Evolutionary conservation across 2,797 vertebrate genomes (phyloP), one percentile per base, ranked within the genome.

Genomic region (Eulemur coronatus): DNA sequence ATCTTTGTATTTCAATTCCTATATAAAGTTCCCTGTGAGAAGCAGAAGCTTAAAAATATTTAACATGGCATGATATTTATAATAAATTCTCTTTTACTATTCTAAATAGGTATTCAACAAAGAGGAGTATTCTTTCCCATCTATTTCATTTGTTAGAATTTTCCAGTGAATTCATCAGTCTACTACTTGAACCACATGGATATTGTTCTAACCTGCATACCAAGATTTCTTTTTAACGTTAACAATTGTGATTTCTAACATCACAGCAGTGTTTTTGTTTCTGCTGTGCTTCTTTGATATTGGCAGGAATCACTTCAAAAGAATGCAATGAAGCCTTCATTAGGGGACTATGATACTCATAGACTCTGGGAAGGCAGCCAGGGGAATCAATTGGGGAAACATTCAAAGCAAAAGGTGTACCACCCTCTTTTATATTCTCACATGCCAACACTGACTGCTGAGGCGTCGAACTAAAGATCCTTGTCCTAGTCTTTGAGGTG

Each of bases 301-400:
- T 96, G 96, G 76, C 96, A 98, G 93, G 93, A 96, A 86, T 97
- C 80, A 46, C 94, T 98, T 98, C 88, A 97, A 95, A 98, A 96
- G 94, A 97, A 95, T 84, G 46, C 63, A n/a, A 26, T 76, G 87
- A 97, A 97, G 70, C 86, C 96, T 98, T 98, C 97, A 81, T 98
- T 98, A 97, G 73, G 94, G 67, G 59, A 94, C 88, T 95, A 70
- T 80, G 96, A 97, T 98, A 86, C 95, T 96, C 82, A 92, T 43
- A 88, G 91, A 59, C 84, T 96, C 98, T 95, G 95, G 96, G 96
- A 98, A 98, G 94, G 91, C 89, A 97, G 95, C 97, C 95, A 95
- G 88, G 67, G 94, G 96, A 96, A 96, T 98, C 95, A 98, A 59
- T 0, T 94, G 96, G 95, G 94, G 65, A 97, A 97, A 69, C 61